These are phyloP conservation scores for Galbula dea DNA, from an alignment of 2,113 vertebrate species.

Conservation along the genomic window DNA sequence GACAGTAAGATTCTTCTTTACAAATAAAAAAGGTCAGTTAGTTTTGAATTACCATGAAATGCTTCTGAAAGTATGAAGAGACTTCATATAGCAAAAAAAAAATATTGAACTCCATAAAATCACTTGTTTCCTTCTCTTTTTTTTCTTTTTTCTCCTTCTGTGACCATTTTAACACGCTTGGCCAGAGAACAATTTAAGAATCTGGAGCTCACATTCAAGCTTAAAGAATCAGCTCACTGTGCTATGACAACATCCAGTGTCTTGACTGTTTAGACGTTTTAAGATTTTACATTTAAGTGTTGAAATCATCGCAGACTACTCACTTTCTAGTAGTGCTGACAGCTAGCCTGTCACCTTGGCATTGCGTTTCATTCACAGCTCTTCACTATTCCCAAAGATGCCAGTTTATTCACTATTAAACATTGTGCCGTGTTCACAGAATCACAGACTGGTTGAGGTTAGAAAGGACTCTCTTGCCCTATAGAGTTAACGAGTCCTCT, in stretches of 20 bases:
- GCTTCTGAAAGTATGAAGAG: not conserved
- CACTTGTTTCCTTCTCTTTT: not conserved
- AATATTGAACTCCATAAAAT: not conserved
- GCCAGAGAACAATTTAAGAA: not conserved
- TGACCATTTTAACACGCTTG: not conserved
- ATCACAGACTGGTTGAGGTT: not conserved
- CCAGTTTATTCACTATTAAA: not conserved
- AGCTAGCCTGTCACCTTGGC: not conserved
- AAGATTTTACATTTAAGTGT: not conserved
- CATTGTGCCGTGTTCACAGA: accelerated
- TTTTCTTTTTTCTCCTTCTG: too few species aligned
- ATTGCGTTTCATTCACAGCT: not conserved
- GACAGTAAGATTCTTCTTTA: not conserved
- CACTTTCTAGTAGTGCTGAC: not conserved
- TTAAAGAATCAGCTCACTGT: not conserved
- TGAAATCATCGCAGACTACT: not conserved
- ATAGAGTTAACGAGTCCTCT: not conserved
- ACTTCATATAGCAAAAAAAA: not conserved
- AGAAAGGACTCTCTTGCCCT: not conserved
- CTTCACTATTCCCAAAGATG: not conserved
- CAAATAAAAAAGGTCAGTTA: not conserved
- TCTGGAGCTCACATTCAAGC: not conserved
- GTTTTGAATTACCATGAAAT: not conserved
- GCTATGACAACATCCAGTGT: not conserved
- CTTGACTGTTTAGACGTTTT: not conserved